Base-by-base conservation (phyloP, 1,140 invertebrate species). In the Drosophila bipectinata region DNA sequence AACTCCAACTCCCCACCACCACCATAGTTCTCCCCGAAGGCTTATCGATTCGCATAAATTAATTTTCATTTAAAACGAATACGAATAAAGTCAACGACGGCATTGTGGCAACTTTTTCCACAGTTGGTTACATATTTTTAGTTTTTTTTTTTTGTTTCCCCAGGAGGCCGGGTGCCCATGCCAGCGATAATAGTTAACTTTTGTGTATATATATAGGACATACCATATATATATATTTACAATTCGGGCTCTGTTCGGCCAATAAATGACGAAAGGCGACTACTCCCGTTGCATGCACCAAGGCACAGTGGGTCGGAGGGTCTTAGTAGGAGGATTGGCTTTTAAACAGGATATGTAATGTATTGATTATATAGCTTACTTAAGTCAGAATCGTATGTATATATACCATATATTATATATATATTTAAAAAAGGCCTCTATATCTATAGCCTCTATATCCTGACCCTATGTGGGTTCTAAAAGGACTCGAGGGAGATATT, bases 21-120 rank as follows among this genome's bases (percentile, higher is more conserved):
- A 24, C 28, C 26, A 24, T 44, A 8, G n/a, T 32, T 2, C n/a
- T 44, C 39, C 30, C 48, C 44, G 37, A 34, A 57, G 73, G 55
- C 81, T 88, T 88, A 87, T 87, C 83, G 83, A 87, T 87, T 87
- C 72, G 83, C 84, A 87, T 87, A 87, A 88, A 87, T 87, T 87
- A 87, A 87, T 88, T 87, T 79, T 79, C 84, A 87, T 88, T 87
- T 87, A 83, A 87, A 87, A 88, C 83, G 79, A 88, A 87, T 87
- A 84, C 79, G 76, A 83, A 82, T 84, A 81, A 85, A 87, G 74
- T 85, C 77, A 81, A 85, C 81, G 63, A 69, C 63, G 59, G 45
- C 39, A 55, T 60, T 73, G 77, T 59, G 56, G 53, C 18, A 56
- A 79, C 61, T 72, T 62, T 77, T 62, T 61, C 54, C 32, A 37